Percentiles rank a stretch among this genome's conserved stretches.
Conservation (phyloP, 2,888 invertebrate species). For the Willowsia nigromaculata region DNA sequence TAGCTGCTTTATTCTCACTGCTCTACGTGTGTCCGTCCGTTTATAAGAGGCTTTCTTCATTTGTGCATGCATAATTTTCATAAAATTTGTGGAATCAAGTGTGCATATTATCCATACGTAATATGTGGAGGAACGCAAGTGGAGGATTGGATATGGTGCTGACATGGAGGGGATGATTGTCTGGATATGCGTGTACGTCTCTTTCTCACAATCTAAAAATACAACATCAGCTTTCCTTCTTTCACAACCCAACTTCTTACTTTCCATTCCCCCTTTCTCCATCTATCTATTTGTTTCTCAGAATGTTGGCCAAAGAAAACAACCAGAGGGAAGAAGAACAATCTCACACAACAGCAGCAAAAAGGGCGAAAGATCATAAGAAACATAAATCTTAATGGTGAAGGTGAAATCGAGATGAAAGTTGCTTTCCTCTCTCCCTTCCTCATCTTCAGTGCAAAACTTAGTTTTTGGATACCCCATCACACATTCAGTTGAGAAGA, state of each 20-base stretch:
- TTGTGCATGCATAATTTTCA: slow-evolving; percentile 22
- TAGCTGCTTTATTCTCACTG: neutral
- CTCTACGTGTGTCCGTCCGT: neutral
- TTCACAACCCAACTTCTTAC: neutral
- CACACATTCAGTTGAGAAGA: neutral
- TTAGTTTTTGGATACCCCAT: neutral
- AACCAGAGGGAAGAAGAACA: neutral
- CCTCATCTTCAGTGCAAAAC: neutral
- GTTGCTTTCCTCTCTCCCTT: neutral
- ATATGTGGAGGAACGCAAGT: neutral
- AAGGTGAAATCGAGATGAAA: slow-evolving; percentile 40
- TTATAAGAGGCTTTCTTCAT: slow-evolving; percentile 11
- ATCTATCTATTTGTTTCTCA: neutral
- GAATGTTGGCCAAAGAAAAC: neutral
- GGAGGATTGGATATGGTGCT: neutral
- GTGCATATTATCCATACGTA: neutral
- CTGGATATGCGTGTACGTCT: neutral
- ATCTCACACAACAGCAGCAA: neutral
- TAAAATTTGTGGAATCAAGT: neutral
- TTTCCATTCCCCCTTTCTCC: neutral
- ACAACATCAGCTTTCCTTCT: neutral
- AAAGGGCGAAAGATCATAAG: slow-evolving; percentile 47
- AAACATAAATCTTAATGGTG: slow-evolving; percentile 62
- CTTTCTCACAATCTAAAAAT: neutral
- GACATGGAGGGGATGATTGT: neutral